Percentiles rank a stretch among this genome's conserved stretches.
phyloP scores from a whole-genome alignment of 2,888 invertebrate species.

The Lissocephala sabroskyi region DNA sequence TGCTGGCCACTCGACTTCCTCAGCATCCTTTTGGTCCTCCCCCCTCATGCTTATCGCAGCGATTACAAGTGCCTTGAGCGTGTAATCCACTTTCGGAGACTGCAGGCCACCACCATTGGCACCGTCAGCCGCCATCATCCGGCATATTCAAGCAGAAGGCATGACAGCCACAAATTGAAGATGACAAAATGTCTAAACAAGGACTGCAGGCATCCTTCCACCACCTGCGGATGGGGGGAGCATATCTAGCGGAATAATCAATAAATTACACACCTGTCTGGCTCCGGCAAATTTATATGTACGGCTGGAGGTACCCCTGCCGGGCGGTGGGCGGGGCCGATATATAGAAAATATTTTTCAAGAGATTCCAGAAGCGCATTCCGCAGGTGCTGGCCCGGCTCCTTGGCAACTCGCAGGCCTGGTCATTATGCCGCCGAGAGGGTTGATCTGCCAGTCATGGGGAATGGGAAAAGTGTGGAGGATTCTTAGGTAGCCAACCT shows the following conservation, averaged over 20 bases:
- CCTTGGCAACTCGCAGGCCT: conserved; percentile 18
- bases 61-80: conserved; percentile 65
- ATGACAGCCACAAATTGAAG: conserved; percentile 67
- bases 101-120: conserved; percentile 36
- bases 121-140: conserved; percentile 2
- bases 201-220: conserved; percentile 24
- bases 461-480: too few relatives aligned
- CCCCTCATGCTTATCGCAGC: conserved; percentile 56
- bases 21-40: not conserved
- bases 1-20: conserved; percentile 5
- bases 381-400: conserved; percentile 45
- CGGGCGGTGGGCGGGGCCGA: conserved; percentile 15
- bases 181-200: conserved; percentile 67
- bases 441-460: too few relatives aligned
- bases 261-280: conserved; percentile 72
- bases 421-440: conserved; percentile 1
- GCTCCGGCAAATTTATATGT: conserved; percentile 50
- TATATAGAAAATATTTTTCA: conserved; percentile 59
- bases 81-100: conserved; percentile 65
- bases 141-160: conserved; percentile 29
- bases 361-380: conserved; percentile 62
- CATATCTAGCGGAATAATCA: conserved; percentile 67
- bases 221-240: too few relatives aligned
- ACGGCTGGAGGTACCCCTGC: conserved; percentile 24
- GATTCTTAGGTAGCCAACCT: too few relatives aligned